phyloP scores from a whole-genome alignment of 2,113 vertebrate genomes.

The Drymodes brunneopygia region DNA sequence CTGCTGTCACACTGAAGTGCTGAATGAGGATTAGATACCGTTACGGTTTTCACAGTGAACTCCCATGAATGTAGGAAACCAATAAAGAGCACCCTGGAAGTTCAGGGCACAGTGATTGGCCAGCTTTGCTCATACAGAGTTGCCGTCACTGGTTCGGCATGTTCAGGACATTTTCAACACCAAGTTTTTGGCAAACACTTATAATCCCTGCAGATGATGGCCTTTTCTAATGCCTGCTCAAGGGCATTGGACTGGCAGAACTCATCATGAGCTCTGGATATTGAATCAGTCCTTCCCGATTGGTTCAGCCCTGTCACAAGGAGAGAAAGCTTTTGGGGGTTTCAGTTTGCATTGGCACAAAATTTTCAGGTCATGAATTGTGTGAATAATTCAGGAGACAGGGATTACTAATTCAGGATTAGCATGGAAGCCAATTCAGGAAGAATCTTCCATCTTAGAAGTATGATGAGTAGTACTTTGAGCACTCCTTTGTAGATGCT shows the following conservation, averaged over 20 bases:
- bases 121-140: not conserved
- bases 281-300: not conserved
- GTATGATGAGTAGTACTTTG: not conserved
- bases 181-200: not conserved
- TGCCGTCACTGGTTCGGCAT: not conserved
- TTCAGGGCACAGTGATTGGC: not conserved
- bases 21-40: not conserved
- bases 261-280: not conserved
- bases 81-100: not conserved
- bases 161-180: not conserved
- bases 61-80: not conserved
- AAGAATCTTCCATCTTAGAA: not conserved
- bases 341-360: not conserved
- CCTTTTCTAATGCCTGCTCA: not conserved
- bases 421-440: not conserved
- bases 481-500: not conserved
- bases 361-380: slow-evolving; percentile 36
- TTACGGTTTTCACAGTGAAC: not conserved
- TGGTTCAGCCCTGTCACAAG: not conserved
- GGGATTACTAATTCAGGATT: not conserved
- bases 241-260: not conserved
- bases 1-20: not conserved
- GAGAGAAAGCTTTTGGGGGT: not conserved
- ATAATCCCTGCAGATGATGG: not conserved
- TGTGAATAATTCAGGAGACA: slow-evolving; percentile 39